phyloP scores from a whole-genome alignment of 2,113 vertebrate genomes.

The Coturnix japonica region DNA sequence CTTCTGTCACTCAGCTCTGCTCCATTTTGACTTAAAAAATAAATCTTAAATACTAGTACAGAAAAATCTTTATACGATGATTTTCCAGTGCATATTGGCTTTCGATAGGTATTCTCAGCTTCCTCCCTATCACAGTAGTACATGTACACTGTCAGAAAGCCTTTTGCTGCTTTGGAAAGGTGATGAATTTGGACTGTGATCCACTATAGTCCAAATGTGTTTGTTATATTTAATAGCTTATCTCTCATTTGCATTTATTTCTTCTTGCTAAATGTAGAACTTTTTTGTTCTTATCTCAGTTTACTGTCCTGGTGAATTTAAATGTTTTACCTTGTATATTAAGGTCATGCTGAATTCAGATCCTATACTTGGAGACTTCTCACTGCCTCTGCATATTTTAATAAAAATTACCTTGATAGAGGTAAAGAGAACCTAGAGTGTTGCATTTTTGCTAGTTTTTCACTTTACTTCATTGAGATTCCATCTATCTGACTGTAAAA shows the following conservation, averaged over 20 bases:
- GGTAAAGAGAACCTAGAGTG: not conserved
- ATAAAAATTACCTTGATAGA: too few relatives aligned
- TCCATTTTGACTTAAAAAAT: not conserved
- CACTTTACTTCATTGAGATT: not conserved
- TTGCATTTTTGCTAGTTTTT: not conserved
- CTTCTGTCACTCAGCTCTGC: not conserved
- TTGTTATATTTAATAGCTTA: not conserved
- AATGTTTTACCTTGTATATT: not conserved
- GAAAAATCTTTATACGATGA: not conserved
- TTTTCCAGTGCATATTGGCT: accelerated
- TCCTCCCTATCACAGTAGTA: not conserved
- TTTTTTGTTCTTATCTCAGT: not conserved
- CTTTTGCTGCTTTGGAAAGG: not conserved
- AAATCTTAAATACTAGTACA: not conserved
- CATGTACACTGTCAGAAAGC: not conserved
- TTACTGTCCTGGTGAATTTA: not conserved
- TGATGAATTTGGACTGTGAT: not conserved
- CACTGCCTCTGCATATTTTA: not conserved
- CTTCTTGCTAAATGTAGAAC: not conserved
- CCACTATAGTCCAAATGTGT: not conserved
- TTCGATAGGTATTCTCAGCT: not conserved
- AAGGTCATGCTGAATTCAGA: not conserved
- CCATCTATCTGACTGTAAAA: not conserved
- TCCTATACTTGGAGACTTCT: not conserved
- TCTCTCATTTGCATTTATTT: not conserved